Evolutionary conservation across 2,113 vertebrate species (phyloP).

Genomic region (Entelurus aequoreus): DNA sequence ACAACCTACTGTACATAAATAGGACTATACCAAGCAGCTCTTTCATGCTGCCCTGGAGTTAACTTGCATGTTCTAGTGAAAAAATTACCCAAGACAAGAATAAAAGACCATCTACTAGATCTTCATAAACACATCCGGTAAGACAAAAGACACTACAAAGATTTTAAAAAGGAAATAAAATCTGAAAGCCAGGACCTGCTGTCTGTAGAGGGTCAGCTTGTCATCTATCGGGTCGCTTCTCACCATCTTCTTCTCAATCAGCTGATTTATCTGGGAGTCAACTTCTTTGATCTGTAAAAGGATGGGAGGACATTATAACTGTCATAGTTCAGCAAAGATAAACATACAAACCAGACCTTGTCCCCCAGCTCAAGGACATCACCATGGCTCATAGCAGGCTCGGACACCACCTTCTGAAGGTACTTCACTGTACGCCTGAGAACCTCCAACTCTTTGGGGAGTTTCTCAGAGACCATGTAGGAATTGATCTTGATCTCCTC

Average conservation of each 20-base stretch:
- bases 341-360: conserved; percentile 68
- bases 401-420: conserved; percentile 84
- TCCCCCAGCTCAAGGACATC: conserved; percentile 83
- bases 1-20: background rate
- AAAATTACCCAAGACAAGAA: conserved; percentile 1
- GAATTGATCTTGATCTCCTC: conserved; percentile 94
- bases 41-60: background rate
- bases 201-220: conserved; percentile 88
- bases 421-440: conserved; percentile 78
- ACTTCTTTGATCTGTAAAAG: conserved; percentile 78
- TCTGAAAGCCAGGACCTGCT: conserved; percentile 77
- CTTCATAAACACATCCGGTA: background rate
- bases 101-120: background rate
- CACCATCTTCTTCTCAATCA: conserved; percentile 91
- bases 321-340: background rate
- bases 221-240: conserved; percentile 86
- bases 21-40: background rate
- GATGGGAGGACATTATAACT: background rate
- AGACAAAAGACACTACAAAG: background rate
- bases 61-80: background rate
- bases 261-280: conserved; percentile 83
- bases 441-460: conserved; percentile 86
- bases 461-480: conserved; percentile 89
- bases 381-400: conserved; percentile 87
- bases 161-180: background rate